Evolutionary conservation across 2,797 vertebrate species (phyloP).

Genomic region (Hydrolagus colliei): DNA sequence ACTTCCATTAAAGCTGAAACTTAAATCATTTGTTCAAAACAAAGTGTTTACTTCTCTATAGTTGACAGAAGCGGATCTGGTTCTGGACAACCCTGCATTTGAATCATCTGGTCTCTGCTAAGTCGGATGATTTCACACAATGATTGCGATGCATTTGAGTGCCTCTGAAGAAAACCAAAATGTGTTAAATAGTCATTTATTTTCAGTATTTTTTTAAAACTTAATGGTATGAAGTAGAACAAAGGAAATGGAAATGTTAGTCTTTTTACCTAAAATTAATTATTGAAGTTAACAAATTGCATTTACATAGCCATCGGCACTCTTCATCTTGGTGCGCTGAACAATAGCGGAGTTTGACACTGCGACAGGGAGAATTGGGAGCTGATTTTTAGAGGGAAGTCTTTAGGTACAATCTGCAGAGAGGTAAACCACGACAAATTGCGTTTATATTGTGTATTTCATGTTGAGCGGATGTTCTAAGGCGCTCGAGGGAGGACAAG

Average conservation of each 20-base stretch:
- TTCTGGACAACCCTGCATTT: constrained; percentile 88
- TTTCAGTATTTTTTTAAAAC: neutral
- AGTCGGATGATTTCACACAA: constrained; percentile 97
- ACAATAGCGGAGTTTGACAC: no score
- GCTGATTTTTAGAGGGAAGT: no score
- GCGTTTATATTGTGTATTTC: no score
- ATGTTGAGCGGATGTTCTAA: no score
- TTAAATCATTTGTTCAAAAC: neutral
- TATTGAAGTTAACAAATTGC: neutral
- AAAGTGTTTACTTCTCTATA: constrained; percentile 80
- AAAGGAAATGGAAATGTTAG: neutral
- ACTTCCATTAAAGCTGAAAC: neutral
- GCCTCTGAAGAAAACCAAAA: constrained; percentile 64
- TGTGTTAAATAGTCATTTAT: constrained; percentile 28
- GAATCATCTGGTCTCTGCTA: constrained; percentile 98
- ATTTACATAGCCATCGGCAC: no score
- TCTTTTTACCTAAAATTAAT: neutral
- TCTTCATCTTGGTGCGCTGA: no score
- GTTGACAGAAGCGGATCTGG: constrained; percentile 91
- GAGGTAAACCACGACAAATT: no score
- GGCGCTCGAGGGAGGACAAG: no score
- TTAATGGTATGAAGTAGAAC: neutral
- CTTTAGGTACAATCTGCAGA: no score
- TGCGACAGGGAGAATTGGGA: no score
- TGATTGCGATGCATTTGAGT: constrained; percentile 96